Conservation (phyloP, 2,113 vertebrate genomes). For the Macquaria ambigua region DNA sequence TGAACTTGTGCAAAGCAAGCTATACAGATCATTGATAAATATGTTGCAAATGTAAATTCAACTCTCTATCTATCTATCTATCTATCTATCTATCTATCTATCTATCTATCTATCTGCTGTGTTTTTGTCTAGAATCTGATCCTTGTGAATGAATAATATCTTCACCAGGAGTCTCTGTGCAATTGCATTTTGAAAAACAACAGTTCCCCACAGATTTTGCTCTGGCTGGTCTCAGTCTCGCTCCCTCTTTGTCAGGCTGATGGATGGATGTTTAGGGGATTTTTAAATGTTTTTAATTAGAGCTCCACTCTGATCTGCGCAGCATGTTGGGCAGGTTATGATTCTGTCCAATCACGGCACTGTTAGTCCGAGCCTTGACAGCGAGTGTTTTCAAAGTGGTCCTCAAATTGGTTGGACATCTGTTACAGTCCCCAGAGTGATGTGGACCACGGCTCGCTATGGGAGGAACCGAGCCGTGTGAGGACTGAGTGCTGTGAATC, state of each 20-base stretch:
- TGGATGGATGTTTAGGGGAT: conserved; percentile 5
- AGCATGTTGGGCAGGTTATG: conserved; percentile 36
- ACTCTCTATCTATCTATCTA: neutral
- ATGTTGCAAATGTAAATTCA: neutral
- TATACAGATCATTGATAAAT: neutral
- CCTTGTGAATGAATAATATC: conserved; percentile 21
- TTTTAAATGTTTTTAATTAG: conserved; percentile 52
- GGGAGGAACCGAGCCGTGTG: conserved; percentile 27
- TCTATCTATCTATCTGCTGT: neutral
- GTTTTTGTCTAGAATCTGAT: neutral
- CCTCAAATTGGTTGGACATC: conserved; percentile 62
- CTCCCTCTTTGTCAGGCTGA: conserved; percentile 23
- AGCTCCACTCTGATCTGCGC: conserved; percentile 31
- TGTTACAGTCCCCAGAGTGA: conserved; percentile 62
- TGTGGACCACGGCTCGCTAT: conserved; percentile 35
- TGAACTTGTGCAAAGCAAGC: conserved; percentile 1
- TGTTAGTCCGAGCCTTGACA: conserved; percentile 36
- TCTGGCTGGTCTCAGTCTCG: neutral
- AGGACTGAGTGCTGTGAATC: conserved; percentile 34
- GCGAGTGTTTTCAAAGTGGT: conserved; percentile 43
- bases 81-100: neutral
- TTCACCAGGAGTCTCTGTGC: neutral
- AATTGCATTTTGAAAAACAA: conserved; percentile 5
- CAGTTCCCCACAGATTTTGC: neutral
- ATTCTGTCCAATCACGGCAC: conserved; percentile 49